Evolutionary conservation across 2,113 vertebrate species (phyloP).

Genomic region (Rousettus leschenaultii): DNA sequence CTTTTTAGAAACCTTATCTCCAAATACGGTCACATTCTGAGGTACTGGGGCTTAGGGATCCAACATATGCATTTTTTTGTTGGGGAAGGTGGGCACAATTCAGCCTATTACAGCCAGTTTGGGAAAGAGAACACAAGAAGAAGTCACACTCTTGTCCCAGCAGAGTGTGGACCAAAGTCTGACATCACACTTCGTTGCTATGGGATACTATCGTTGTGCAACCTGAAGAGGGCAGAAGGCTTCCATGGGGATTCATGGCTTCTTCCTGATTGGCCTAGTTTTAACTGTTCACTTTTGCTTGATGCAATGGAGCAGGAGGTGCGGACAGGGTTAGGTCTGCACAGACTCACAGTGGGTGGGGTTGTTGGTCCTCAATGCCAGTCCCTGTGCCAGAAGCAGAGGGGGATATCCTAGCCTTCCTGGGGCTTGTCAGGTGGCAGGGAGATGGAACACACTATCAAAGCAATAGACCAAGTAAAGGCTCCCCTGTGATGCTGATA

Average conservation of each 20-base stretch:
- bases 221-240: not conserved
- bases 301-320: not conserved
- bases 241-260: not conserved
- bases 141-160: not conserved
- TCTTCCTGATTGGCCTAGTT: not conserved
- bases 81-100: not conserved
- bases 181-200: not conserved
- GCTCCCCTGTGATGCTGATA: not conserved
- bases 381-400: not conserved
- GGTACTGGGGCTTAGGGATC: not conserved
- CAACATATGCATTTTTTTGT: not conserved
- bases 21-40: not conserved
- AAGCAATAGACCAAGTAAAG: not conserved
- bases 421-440: too few species aligned
- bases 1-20: not conserved
- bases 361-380: not conserved
- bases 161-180: not conserved
- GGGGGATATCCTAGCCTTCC: not conserved
- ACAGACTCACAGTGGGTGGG: not conserved
- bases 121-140: not conserved
- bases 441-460: not conserved
- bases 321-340: too few species aligned
- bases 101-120: not conserved
- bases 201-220: not conserved
- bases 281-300: not conserved